Evolutionary conservation across 2,797 vertebrate genomes (phyloP).

Genomic region (Pipistrellus nathusii): DNA sequence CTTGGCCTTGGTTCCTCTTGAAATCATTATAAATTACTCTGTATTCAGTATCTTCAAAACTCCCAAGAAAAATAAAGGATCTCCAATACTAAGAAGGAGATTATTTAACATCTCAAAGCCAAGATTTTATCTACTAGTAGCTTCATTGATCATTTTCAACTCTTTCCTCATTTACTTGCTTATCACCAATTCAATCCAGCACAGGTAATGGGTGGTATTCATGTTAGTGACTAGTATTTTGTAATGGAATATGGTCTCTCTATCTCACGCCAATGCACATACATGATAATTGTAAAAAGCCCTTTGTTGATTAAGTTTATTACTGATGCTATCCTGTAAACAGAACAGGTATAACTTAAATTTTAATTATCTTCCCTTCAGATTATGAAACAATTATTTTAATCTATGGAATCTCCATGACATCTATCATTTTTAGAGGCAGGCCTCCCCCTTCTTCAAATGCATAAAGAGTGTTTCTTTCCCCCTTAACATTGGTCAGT

Average conservation of each 20-base stretch:
- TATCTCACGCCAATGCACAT: neutral
- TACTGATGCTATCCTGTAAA: neutral
- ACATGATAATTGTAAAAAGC: neutral
- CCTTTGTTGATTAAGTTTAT: neutral
- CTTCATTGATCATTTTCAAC: neutral
- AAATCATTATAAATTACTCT: slow-evolving; percentile 57
- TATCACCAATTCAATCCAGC: neutral
- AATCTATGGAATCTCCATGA: neutral
- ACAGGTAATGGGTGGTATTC: neutral
- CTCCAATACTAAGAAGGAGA: neutral
- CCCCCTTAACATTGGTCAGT: neutral
- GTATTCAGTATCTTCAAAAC: slow-evolving; percentile 25
- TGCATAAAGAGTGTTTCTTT: neutral
- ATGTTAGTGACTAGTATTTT: neutral
- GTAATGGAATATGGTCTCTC: neutral
- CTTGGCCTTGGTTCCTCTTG: neutral
- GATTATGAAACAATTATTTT: slow-evolving; percentile 6
- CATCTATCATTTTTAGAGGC: neutral
- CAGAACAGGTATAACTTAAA: neutral
- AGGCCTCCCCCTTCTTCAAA: neutral
- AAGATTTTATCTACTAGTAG: neutral
- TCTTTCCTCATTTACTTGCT: slow-evolving; percentile 1
- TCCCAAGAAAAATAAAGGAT: neutral
- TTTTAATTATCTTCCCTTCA: slow-evolving; percentile 44
- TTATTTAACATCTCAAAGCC: slow-evolving; percentile 11